Base-by-base conservation (phyloP, 2,888 invertebrate genomes). In the Lepidonotus clava region DNA sequence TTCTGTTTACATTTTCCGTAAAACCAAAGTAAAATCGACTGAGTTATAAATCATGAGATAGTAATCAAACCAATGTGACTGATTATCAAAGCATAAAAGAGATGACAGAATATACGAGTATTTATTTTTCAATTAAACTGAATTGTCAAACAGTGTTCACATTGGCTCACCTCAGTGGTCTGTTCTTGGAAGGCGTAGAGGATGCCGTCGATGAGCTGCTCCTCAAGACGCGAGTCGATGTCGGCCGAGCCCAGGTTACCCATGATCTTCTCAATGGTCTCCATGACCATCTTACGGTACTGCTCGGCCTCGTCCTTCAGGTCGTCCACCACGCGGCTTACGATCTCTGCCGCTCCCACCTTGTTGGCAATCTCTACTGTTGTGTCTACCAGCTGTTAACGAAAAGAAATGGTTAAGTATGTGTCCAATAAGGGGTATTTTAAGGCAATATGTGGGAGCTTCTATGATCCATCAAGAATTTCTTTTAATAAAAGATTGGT, bases 261-360 rank as follows among this genome's bases (percentile, higher is more conserved):
- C 96, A 99, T 98, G 87, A 99, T 98, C 95, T 99, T 99, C 94
- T 99, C 99, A 87, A 99, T 99, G 0, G 99, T 99, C 94, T 99
- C 99, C 98, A 99, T 99, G 1, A 99, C 99, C 99, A 99, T 99
- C 95, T 99, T 99, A 88, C 99, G 96, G 94, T 99, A 99, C 93
- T 99, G 98, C 94, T 99, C 99, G 94, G 99, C 99, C 95, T 99
- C 99, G 94, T 99, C 99, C 95, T 99, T 99, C 87, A 99, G 95
- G 95, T 99, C 99, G 92, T 99, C 99, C 0, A 99, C 99, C 76
- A 99, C 98, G 89, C 99, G 96, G 94, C 98, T 98, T 88, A 99
- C 98, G 89, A 99, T 99, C 95, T 99, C 99, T 0, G 99, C 98
- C 4, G 99, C 98, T n/a, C 99, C 99, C 85, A 99, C 99, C 95